Percentiles rank a stretch among this genome's conserved stretches.
These are phyloP conservation scores for Pagetopsis macropterus DNA, from an alignment of 2,797 vertebrate species.

Conservation along the genomic window DNA sequence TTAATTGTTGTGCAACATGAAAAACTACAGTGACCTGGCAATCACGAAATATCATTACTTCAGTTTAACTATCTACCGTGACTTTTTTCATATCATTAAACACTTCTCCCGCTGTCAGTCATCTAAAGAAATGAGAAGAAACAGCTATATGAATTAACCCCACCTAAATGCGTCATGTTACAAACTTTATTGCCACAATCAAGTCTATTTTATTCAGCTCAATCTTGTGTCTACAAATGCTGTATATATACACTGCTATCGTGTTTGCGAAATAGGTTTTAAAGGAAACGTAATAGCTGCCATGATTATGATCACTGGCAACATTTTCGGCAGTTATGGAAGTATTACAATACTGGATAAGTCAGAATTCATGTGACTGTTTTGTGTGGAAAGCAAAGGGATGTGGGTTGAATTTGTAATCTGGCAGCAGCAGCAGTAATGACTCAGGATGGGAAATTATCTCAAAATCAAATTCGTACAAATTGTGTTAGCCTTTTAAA, in stretches of 20 bases:
- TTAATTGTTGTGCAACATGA: slow-evolving; percentile 33
- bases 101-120: slow-evolving; percentile 17
- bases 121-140: slow-evolving; percentile 11
- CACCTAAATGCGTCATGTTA: slow-evolving; percentile 32
- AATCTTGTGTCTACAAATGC: not conserved
- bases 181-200: slow-evolving; percentile 17
- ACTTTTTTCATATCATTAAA: slow-evolving; percentile 22
- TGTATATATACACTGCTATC: not conserved
- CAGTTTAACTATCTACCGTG: slow-evolving; percentile 29
- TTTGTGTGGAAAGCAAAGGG: no score
- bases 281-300: not conserved
- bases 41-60: slow-evolving; percentile 27
- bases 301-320: not conserved
- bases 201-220: slow-evolving; percentile 17
- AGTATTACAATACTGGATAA: not conserved
- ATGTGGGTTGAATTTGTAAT: no score
- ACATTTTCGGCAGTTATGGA: not conserved
- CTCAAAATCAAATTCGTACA: no score
- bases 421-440: no score
- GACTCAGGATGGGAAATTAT: no score
- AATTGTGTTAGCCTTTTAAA: no score
- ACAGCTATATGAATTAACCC: slow-evolving; percentile 23
- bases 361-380: not conserved
- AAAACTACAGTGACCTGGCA: slow-evolving; percentile 11
- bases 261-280: not conserved